Percentiles rank a stretch among this genome's conserved stretches.
Evolutionary conservation across 2,888 invertebrate genomes (phyloP).

Genomic region (Petrophora chlorosata): DNA sequence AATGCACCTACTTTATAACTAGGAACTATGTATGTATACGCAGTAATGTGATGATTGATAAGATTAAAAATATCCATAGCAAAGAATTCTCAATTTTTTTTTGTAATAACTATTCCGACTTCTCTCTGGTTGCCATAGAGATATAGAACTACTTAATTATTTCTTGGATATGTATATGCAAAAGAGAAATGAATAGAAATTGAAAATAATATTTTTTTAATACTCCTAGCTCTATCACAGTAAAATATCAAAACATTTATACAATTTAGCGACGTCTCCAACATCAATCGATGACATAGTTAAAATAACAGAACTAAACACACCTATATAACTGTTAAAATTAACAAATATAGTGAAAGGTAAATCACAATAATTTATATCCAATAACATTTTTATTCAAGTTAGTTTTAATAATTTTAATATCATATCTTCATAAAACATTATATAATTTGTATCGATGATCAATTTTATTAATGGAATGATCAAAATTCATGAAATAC

Average conservation of each 20-base stretch:
- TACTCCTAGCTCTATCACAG: slow-evolving; percentile 81
- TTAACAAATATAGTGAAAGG: not conserved
- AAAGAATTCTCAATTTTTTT: not conserved
- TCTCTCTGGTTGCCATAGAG: too few species aligned
- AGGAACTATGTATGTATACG: slow-evolving; percentile 66
- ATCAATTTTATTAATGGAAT: slow-evolving; percentile 32
- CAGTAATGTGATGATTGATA: slow-evolving; percentile 1
- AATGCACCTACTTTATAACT: slow-evolving; percentile 76
- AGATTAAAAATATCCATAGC: not conserved
- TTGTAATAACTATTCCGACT: too few species aligned
- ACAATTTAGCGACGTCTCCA: slow-evolving; percentile 26
- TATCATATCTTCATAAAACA: slow-evolving; percentile 2
- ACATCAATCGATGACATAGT: slow-evolving; percentile 3
- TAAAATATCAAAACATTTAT: slow-evolving; percentile 70
- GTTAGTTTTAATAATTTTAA: not conserved
- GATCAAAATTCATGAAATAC: slow-evolving; percentile 44
- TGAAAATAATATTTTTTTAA: slow-evolving; percentile 31
- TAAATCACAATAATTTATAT: slow-evolving; percentile 3
- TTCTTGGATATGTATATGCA: too few species aligned
- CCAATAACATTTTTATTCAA: too few species aligned
- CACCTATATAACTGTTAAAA: not conserved
- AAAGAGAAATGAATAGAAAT: slow-evolving; percentile 18
- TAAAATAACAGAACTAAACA: too few species aligned
- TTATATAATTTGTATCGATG: slow-evolving; percentile 7
- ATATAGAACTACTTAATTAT: too few species aligned